Conservation (phyloP, 2,113 vertebrate species). For the Crotalus helleri region DNA sequence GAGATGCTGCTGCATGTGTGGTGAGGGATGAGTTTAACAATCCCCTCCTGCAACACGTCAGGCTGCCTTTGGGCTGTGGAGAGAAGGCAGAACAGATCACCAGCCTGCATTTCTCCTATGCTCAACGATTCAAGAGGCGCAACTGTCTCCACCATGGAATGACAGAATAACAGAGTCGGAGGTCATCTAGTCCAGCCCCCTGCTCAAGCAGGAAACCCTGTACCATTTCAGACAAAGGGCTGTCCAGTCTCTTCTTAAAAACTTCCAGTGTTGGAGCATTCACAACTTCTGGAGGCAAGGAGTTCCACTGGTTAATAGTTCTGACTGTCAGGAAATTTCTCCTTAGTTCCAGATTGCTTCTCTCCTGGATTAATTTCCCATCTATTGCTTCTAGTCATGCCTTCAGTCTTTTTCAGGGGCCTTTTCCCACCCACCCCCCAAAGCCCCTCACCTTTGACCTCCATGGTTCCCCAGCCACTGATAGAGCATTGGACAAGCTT, state of each 20-base stretch:
- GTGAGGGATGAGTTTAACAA: neutral
- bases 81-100: neutral
- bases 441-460: neutral
- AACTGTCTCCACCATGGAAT: neutral
- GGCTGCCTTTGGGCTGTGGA: neutral
- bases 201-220: neutral
- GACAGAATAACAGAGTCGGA: neutral
- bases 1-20: neutral
- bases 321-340: too few relatives aligned
- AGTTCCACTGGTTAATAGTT: too few relatives aligned
- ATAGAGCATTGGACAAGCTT: slow-evolving; percentile 15
- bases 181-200: neutral
- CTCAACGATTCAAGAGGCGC: neutral
- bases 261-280: too few relatives aligned
- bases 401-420: neutral
- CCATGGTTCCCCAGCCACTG: slow-evolving; percentile 27
- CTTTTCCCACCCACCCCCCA: neutral
- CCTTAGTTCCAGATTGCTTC: too few relatives aligned
- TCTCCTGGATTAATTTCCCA: too few relatives aligned
- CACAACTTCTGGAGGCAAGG: too few relatives aligned
- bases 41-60: slow-evolving; percentile 30
- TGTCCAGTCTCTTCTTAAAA: too few relatives aligned
- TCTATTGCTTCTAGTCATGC: too few relatives aligned
- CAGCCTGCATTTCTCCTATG: neutral
- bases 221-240: too few relatives aligned